Evolutionary conservation across 2,113 vertebrate genomes (phyloP), one percentile per base, ranked within the genome.

Genomic region (Thunnus maccoyii): DNA sequence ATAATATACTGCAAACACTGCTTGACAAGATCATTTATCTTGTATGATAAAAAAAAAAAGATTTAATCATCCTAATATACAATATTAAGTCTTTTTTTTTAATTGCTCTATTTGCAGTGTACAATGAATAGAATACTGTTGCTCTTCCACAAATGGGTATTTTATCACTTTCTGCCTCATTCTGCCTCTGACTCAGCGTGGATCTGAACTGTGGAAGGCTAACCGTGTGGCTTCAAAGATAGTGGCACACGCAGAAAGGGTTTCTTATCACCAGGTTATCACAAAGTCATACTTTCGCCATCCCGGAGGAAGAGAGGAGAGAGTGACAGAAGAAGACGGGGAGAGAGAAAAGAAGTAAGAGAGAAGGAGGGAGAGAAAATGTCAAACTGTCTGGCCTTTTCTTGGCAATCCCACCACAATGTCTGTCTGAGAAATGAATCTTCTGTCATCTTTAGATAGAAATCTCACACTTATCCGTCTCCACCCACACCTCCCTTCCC

Each of bases 371-470:
- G 47, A 52, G 68, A 66, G 54, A 83, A 87, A 90, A 91, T 90
- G 88, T 93, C 89, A 93, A 90, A 86, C 84, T 86, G 90, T 87
- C 80, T 90, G 86, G 88, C 80, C 85, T 91, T 90, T 89, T 80
- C 86, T 84, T 68, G 82, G 78, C 81, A 78, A 89, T 87, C 84
- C 78, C 84, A 74, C 70, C 82, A 51, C 55, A 9, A 87, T 80
- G 88, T 82, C 90, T 85, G 84, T 88, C 86, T 79, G 79, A 87
- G 88, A 91, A 91, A 94, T 91, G 81, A 86, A 93, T 91, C 89
- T 91, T 74, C 88, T 78, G 82, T 89, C 91, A 90, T 91, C 80
- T 86, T 87, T 64, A 65, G 86, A 89, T 91, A 65, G 76, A 60
- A 83, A 91, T 91, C 86, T 65, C 68, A 70, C 76, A 84, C 77